Evolutionary conservation across 2,888 invertebrate species (phyloP).

Genomic region (Incurvaria masculella): DNA sequence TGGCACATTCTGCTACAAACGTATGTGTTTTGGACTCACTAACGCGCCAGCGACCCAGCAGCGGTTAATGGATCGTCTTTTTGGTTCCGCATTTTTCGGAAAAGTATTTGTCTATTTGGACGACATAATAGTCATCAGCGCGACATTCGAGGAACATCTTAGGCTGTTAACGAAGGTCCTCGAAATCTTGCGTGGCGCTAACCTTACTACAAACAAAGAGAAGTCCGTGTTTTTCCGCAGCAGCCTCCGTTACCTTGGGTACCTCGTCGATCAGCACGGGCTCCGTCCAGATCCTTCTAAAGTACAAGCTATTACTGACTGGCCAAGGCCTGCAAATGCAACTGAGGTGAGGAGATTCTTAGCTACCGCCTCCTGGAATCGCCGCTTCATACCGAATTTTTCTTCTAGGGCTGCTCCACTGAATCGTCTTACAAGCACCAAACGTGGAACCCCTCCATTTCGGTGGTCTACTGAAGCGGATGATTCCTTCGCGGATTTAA

Average conservation of each 20-base stretch:
- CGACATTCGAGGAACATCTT: conserved; percentile 14
- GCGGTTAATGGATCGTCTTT: conserved; percentile 15
- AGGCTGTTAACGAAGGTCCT: neutral
- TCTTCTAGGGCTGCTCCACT: neutral
- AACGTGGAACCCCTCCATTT: neutral
- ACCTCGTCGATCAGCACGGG: conserved; percentile 16
- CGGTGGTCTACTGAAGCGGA: neutral
- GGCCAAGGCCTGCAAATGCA: conserved; percentile 14
- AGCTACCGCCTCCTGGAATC: neutral
- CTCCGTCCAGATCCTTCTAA: conserved; percentile 17
- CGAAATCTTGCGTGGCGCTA: conserved; percentile 5
- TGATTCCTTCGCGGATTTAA: neutral
- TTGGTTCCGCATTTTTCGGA: conserved; percentile 14
- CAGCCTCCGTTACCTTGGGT: conserved; percentile 2
- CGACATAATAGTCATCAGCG: conserved; percentile 16
- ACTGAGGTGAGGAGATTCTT: neutral
- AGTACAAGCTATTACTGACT: conserved; percentile 16
- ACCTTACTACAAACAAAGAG: conserved; percentile 15
- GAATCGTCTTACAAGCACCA: neutral
- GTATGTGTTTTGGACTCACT: conserved; percentile 15
- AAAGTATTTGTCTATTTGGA: conserved; percentile 16
- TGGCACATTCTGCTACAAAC: conserved; percentile 13
- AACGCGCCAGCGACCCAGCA: conserved; percentile 19
- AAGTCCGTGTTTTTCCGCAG: conserved; percentile 11
- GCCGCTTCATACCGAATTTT: neutral